Evolutionary conservation across 2,888 invertebrate species (phyloP).

Genomic region (Dusona sp.): DNA sequence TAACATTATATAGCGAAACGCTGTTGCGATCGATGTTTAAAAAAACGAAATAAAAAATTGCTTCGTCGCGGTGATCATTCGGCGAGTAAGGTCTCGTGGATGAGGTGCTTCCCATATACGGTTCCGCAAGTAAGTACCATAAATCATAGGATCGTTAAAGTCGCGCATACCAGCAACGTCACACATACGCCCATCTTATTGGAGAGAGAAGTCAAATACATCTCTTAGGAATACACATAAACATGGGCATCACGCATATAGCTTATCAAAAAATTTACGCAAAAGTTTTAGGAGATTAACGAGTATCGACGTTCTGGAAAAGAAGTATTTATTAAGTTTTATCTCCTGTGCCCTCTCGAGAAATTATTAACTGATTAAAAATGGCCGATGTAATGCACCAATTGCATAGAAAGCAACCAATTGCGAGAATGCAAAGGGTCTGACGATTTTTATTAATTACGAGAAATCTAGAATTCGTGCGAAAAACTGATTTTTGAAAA

Average conservation of each 20-base stretch:
- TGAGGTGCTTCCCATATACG: conserved; percentile 56
- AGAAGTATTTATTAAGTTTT: not conserved
- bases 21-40: conserved; percentile 18
- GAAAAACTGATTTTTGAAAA: not conserved
- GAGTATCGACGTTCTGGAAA: not conserved
- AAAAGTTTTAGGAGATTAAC: not conserved
- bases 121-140: conserved; percentile 39
- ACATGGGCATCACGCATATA: too few relatives aligned
- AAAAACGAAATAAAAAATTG: conserved; percentile 38
- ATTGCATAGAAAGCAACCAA: not conserved
- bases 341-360: not conserved
- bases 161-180: conserved; percentile 53
- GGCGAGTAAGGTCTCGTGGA: conserved; percentile 39
- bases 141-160: conserved; percentile 67
- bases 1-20: conserved; percentile 20
- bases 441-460: not conserved
- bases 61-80: conserved; percentile 41
- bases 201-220: conserved; percentile 24
- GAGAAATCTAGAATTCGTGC: not conserved
- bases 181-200: conserved; percentile 41
- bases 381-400: not conserved
- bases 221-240: not conserved
- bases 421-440: not conserved
- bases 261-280: not conserved
- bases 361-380: not conserved